Base-by-base conservation (phyloP, 2,888 invertebrate species). In the Torymus texanus region DNA sequence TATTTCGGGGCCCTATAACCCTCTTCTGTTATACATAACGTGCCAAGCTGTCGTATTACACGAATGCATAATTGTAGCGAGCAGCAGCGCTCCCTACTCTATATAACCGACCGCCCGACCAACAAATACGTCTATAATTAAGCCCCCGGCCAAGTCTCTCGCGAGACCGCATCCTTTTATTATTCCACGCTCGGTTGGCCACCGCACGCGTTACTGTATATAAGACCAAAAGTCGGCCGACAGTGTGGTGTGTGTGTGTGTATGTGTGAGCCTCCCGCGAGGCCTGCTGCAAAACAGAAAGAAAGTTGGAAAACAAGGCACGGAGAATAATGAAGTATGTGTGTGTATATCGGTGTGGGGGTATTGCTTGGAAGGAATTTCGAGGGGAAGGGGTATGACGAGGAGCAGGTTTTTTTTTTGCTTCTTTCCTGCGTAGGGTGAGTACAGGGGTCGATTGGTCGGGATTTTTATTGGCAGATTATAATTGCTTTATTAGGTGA, bases 101-200 rank as follows among this genome's bases (percentile, higher is more conserved):
- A 21, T 21, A 21, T 2, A 18, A 18, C 21, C 58, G 65, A n/a
- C 50, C 56, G 78, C 80, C 83, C 83, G 83, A 61, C 82, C 84
- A 85, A 86, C 86, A 85, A 87, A 86, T 85, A 86, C 83, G 82
- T 82, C 85, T 85, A 83, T 86, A 85, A 86, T 86, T 86, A 86
- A 83, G 82, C 79, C 80, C 78, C 79, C 77, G 74, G 70, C 61
- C 81, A 72, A 80, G 75, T 81, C 53, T 68, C 83, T 82, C 80
- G 79, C 79, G 84, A 81, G 83, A 82, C 83, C 84, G 82, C 83
- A 81, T 83, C 82, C 83, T 84, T 84, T 83, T 83, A 83, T 84
- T 82, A 77, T 78, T 80, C 78, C 70, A 58, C 83, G 79, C 81
- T 81, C 63, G 80, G 82, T 74, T 83, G 79, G 83, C 77, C 74